These are phyloP conservation scores for Agelas oroides DNA, from an alignment of 37 sponge, comb jelly and placozoan species.

Conservation along the genomic window DNA sequence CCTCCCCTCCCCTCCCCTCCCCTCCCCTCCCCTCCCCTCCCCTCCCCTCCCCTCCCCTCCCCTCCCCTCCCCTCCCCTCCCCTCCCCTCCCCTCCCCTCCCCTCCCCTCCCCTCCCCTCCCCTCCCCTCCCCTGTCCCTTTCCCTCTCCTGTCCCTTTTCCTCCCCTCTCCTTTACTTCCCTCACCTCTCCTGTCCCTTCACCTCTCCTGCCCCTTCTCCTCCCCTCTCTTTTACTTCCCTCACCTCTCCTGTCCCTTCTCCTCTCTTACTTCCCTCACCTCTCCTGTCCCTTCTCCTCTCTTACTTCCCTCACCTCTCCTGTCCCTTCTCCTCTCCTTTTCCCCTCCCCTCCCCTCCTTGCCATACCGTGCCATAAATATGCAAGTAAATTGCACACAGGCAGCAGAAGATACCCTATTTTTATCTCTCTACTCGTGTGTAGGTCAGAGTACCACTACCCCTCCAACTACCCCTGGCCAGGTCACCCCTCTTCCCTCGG, in stretches of 20 bases:
- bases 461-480: background rate
- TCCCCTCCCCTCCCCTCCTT: too few species aligned
- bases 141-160: too few species aligned
- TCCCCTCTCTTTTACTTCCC: background rate
- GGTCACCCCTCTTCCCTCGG: background rate
- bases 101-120: background rate
- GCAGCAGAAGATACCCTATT: too few species aligned
- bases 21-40: too few species aligned
- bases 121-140: background rate
- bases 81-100: background rate
- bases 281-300: background rate
- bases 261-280: too few species aligned
- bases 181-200: constrained; percentile 6
- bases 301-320: background rate
- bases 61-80: too few species aligned
- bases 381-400: too few species aligned
- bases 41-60: too few species aligned
- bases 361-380: too few species aligned
- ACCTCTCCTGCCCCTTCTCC: background rate
- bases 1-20: too few species aligned
- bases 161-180: too few species aligned
- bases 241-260: background rate
- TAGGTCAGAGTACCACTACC: constrained; percentile 2
- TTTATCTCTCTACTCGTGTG: background rate
- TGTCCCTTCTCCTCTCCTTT: too few species aligned